phyloP scores from a whole-genome alignment of 35 echinoderm and acorn worm genomes.

The Patiria miniata region DNA sequence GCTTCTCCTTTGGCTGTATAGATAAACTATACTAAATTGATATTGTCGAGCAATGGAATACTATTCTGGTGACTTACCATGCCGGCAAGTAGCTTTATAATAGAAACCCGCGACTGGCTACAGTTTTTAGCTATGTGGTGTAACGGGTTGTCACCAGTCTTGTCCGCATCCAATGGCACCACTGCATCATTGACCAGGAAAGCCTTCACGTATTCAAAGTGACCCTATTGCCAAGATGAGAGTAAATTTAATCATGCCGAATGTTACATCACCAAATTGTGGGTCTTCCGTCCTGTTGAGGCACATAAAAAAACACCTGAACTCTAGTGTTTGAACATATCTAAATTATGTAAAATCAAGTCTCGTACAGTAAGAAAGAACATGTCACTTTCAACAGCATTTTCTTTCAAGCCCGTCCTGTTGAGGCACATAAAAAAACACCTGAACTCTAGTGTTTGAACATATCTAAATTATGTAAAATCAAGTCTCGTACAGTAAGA shows the following conservation, averaged over 20 bases:
- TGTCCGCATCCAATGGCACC: background rate
- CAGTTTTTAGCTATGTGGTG: background rate
- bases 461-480: no score
- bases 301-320: no score
- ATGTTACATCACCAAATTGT: background rate
- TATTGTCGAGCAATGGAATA: background rate
- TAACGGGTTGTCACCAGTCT: background rate
- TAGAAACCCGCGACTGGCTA: background rate
- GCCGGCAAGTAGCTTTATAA: background rate
- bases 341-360: no score
- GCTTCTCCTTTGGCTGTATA: background rate
- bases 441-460: background rate
- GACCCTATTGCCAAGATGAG: background rate
- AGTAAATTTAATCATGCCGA: background rate
- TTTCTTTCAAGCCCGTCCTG: no score
- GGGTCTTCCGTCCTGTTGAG: no score
- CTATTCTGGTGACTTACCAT: background rate
- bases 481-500: no score
- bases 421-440: background rate
- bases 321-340: no score
- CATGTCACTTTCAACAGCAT: no score
- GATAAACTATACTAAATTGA: background rate
- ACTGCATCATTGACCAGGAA: background rate
- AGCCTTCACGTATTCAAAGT: background rate
- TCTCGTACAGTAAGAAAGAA: no score